Base-by-base conservation (phyloP, 2,888 invertebrate species). In the Cepaea hortensis region DNA sequence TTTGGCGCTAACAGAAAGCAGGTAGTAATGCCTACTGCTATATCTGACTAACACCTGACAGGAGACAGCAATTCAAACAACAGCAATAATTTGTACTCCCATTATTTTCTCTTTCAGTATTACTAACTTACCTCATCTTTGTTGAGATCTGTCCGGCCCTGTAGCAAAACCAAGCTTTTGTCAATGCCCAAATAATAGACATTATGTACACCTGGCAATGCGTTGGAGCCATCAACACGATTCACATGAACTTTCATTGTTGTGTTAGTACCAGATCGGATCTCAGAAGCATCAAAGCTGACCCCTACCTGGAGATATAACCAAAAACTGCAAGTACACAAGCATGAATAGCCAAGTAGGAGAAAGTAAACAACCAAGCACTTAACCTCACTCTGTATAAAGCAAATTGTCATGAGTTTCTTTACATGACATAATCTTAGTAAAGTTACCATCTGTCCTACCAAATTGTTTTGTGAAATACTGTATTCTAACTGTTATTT, bases 151-250 rank as follows among this genome's bases (percentile, higher is more conserved):
- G 97, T 96, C 91, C 97, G 97, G 15, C 96, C 95, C 92, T 96
- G 96, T 11, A 98, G 95, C 18, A 97, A 93, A 7, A 96, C 93
- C 3, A 97, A 97, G 93, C 97, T 96, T 94, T 98, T 96, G 95
- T 99, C 98, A 15, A 98, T 96, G 0, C 97, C 99, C 89, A 98
- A 95, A 20, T 99, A 94, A 7, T 97, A 98, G 23, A 98, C 96
- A 91, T 96, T 96, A 70, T 88, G 88, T n/a, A n/a, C 20, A 11
- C 87, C 87, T 7, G 81, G 77, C 73, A 82, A 7, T 4, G 61
- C 82, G 61, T 86, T 82, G 0, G 98, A 97, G 90, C 98, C 97
- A 0, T 97, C 96, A 93, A 97, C 97, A 0, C 98, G 97, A 55
- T 96, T 95, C 15, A 80, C 86, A 46, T 96, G 95, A n/a, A 98